Conservation (phyloP, 2,797 vertebrate species). For the Phoebastria nigripes region DNA sequence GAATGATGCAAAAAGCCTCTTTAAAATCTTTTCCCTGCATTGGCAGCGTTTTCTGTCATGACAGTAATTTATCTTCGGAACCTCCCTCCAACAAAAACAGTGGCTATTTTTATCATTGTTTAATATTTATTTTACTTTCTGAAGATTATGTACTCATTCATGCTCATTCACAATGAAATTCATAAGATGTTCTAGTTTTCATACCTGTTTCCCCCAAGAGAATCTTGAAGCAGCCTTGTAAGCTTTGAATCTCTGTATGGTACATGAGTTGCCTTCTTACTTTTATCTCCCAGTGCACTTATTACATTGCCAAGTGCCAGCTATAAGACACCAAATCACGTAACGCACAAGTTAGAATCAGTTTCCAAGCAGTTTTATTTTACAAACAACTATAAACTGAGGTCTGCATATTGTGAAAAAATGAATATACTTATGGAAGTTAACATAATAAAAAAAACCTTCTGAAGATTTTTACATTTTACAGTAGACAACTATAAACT, state of each 20-base stretch:
- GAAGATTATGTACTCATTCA: neutral
- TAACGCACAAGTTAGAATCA: neutral
- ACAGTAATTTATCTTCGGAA: neutral
- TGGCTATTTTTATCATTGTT: neutral
- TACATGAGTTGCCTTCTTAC: conserved; percentile 92
- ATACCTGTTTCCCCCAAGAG: conserved; percentile 96
- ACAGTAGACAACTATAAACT: neutral
- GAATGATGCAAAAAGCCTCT: neutral
- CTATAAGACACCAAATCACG: conserved; percentile 69
- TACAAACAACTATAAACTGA: neutral
- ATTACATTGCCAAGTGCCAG: conserved; percentile 96
- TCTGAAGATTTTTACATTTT: neutral
- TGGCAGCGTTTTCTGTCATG: rapidly evolving
- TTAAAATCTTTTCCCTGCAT: neutral
- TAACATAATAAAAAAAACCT: neutral
- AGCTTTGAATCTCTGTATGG: conserved; percentile 97
- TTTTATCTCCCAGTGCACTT: conserved; percentile 95
- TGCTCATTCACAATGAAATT: neutral
- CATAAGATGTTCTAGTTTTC: neutral
- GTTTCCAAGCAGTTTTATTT: neutral
- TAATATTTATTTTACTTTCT: neutral
- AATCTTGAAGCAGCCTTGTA: conserved; percentile 93
- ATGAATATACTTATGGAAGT: neutral
- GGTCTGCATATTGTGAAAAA: neutral
- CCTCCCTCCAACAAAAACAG: neutral